A percentile compares a stretch with the other conserved stretches of the same genome.
Evolutionary conservation across 2,113 vertebrate genomes (phyloP).

Genomic region (Notothenia rossii): DNA sequence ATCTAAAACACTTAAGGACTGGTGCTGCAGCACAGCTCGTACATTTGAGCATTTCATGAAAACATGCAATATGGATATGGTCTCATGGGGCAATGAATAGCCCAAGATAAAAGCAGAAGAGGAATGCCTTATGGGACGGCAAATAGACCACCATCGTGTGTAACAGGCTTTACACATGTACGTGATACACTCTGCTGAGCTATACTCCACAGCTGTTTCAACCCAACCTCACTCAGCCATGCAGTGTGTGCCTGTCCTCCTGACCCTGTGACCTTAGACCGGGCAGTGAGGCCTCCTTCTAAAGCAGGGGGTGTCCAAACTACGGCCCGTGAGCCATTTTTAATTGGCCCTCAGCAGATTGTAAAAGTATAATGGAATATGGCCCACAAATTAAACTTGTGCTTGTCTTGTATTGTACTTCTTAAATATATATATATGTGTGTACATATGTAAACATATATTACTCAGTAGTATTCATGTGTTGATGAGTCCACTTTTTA

Average conservation of each 20-base stretch:
- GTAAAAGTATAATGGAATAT: too few species aligned
- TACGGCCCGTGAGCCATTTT: too few species aligned
- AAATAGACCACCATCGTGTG: slow-evolving; percentile 26
- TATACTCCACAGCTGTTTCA: slow-evolving; percentile 21
- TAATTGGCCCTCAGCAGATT: too few species aligned
- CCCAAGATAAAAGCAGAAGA: slow-evolving; percentile 30
- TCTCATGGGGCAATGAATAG: slow-evolving; percentile 16
- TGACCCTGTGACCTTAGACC: slow-evolving; percentile 28
- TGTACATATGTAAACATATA: too few species aligned
- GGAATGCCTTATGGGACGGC: slow-evolving; percentile 16
- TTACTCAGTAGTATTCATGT: too few species aligned
- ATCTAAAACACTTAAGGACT: background rate
- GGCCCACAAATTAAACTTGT: too few species aligned
- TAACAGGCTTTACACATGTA: slow-evolving; percentile 13
- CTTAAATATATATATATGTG: too few species aligned
- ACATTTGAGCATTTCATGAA: background rate
- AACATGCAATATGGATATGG: background rate
- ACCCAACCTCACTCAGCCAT: slow-evolving; percentile 16
- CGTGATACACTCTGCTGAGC: slow-evolving; percentile 29
- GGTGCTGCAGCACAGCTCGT: background rate
- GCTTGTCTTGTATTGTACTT: too few species aligned
- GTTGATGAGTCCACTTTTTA: too few species aligned
- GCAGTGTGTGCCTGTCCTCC: slow-evolving; percentile 21
- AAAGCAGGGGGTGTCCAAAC: background rate
- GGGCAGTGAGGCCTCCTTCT: background rate